Evolutionary conservation across 1,140 invertebrate genomes (phyloP).

Genomic region (Drosophila sp.): DNA sequence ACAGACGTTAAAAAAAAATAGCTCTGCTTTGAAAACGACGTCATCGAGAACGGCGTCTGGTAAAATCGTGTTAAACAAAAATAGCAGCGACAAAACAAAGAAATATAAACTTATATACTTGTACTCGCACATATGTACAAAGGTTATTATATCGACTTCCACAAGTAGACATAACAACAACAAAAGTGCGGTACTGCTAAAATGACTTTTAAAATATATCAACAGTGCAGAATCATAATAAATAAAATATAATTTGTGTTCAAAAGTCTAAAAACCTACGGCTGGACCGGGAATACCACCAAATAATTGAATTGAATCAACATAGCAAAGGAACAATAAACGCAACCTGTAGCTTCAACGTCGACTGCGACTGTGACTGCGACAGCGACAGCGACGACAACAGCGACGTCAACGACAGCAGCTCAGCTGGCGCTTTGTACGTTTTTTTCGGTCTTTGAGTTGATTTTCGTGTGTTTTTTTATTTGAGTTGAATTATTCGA

Average conservation of each 20-base stretch:
- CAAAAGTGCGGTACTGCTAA: constrained; percentile 46
- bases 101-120: constrained; percentile 22
- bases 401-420: constrained; percentile 34
- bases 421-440: constrained; percentile 44
- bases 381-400: constrained; percentile 6
- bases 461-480: constrained; percentile 28
- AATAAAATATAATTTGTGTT: constrained; percentile 1
- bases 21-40: constrained; percentile 27
- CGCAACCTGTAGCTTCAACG: constrained; percentile 60
- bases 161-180: constrained; percentile 31
- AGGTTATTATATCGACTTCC: constrained; percentile 2
- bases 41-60: constrained; percentile 35
- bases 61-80: constrained; percentile 43
- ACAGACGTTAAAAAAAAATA: constrained; percentile 40
- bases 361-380: constrained; percentile 15
- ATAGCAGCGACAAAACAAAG: constrained; percentile 31
- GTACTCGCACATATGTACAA: constrained; percentile 13
- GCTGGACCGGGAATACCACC: constrained; percentile 5
- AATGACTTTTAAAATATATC: constrained; percentile 30
- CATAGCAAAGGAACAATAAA: constrained; percentile 44
- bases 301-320: constrained; percentile 12
- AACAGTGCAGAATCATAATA: constrained; percentile 4
- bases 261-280: constrained; percentile 6
- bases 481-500: constrained; percentile 4
- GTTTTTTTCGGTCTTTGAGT: constrained; percentile 42